These are phyloP conservation scores for Listrodromus nycthemerus DNA, from an alignment of 2,888 invertebrate species.

Conservation along the genomic window DNA sequence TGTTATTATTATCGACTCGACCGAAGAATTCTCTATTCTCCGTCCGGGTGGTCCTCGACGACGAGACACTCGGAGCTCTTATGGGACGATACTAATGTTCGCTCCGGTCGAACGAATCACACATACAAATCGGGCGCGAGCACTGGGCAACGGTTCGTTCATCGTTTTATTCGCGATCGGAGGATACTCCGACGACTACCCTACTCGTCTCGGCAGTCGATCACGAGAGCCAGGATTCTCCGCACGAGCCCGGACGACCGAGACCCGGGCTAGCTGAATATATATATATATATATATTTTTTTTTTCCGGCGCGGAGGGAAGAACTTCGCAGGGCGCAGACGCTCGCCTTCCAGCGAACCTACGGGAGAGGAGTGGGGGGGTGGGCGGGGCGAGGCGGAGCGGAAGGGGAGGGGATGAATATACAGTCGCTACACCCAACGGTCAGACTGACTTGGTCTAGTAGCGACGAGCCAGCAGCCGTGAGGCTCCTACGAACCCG, in stretches of 20 bases:
- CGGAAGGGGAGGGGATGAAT: not conserved
- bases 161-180: constrained; percentile 25
- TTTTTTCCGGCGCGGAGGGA: constrained; percentile 35
- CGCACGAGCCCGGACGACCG: constrained; percentile 33
- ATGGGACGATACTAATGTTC: not conserved
- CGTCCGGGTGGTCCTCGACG: constrained; percentile 3
- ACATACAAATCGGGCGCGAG: not conserved
- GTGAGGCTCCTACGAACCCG: constrained; percentile 54
- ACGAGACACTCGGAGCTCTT: constrained; percentile 10
- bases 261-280: constrained; percentile 47
- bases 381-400: too few relatives aligned
- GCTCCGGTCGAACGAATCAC: not conserved
- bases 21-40: not conserved
- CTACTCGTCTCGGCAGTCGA: constrained; percentile 3
- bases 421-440: constrained; percentile 31
- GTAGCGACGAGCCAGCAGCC: constrained; percentile 65
- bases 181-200: not conserved
- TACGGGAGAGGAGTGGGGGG: too few relatives aligned
- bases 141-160: constrained; percentile 18
- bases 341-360: constrained; percentile 24
- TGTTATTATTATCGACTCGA: constrained; percentile 15
- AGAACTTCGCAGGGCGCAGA: constrained; percentile 50
- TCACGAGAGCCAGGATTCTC: constrained; percentile 26
- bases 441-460: constrained; percentile 52
- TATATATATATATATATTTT: too few relatives aligned